phyloP scores from a whole-genome alignment of 1,140 invertebrate species.

The Bombyx mandarina region DNA sequence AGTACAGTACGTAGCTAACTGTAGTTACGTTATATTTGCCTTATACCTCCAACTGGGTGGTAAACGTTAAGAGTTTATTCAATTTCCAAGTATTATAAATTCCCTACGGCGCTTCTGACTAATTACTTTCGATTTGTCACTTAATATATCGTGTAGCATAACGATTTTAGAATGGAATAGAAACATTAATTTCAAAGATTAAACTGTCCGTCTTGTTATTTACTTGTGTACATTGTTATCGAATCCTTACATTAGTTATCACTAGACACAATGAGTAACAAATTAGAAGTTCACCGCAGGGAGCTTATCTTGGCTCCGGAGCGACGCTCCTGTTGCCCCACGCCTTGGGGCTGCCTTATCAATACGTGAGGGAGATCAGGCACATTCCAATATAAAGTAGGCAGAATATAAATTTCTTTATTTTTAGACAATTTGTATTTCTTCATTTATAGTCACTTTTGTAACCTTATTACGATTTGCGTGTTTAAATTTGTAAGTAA shows the following conservation, averaged over 20 bases:
- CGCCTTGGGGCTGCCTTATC: conserved; percentile 4
- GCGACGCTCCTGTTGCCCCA: conserved; percentile 8
- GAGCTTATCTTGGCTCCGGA: conserved; percentile 12
- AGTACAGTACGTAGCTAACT: conserved; percentile 13
- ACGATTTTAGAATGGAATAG: neutral
- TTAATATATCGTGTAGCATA: neutral
- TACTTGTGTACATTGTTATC: conserved; percentile 11
- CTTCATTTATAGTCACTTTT: too few relatives aligned
- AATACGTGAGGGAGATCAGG: neutral
- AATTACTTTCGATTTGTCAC: too few relatives aligned
- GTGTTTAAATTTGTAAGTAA: too few relatives aligned
- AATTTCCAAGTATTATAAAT: too few relatives aligned
- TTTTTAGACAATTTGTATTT: too few relatives aligned
- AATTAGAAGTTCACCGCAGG: conserved; percentile 26
- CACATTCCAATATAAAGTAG: neutral
- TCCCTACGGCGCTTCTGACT: too few relatives aligned
- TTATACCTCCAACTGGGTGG: too few relatives aligned
- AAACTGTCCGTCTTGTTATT: too few relatives aligned
- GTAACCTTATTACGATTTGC: too few relatives aligned
- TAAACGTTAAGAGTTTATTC: too few relatives aligned
- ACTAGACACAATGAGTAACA: conserved; percentile 25
- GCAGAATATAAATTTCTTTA: too few relatives aligned
- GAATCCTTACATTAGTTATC: conserved; percentile 18
- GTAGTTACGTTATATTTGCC: too few relatives aligned
- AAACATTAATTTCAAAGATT: neutral